A percentile compares a stretch with the other conserved stretches of the same genome.
Evolutionary conservation across 2,797 vertebrate genomes (phyloP).

Genomic region (Silurus aristotelis): DNA sequence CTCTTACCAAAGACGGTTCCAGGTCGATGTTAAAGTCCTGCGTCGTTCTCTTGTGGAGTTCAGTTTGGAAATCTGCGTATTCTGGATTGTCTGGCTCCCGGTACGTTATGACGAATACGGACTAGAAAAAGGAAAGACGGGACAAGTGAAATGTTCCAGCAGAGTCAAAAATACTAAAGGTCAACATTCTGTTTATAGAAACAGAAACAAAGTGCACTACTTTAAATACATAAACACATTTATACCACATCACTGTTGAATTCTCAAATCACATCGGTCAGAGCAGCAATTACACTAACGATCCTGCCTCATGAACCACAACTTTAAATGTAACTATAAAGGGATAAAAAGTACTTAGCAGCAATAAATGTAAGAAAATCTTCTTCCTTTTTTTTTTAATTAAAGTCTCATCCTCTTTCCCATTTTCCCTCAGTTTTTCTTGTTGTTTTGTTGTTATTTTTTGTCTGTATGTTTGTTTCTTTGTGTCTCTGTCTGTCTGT

Average conservation of each 20-base stretch:
- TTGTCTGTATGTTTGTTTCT: background rate
- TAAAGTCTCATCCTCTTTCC: background rate
- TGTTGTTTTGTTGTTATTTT: background rate
- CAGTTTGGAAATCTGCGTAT: conserved; percentile 85
- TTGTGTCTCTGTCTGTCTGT: background rate
- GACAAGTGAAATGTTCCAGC: conserved; percentile 25
- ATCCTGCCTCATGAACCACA: background rate
- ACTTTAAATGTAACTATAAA: background rate
- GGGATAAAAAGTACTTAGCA: background rate
- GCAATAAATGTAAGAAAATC: background rate
- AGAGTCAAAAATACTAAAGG: background rate
- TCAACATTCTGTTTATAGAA: background rate
- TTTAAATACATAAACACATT: background rate
- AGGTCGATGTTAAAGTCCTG: conserved; percentile 85
- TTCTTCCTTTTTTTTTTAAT: background rate
- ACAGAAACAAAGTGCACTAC: background rate
- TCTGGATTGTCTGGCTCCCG: conserved; percentile 88
- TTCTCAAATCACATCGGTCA: background rate
- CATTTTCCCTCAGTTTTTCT: background rate
- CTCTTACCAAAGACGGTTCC: conserved; percentile 88
- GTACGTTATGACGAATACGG: conserved; percentile 92
- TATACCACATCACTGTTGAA: background rate
- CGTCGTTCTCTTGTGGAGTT: conserved; percentile 83
- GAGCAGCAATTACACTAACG: background rate
- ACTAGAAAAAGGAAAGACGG: conserved; percentile 72